A percentile compares a stretch with the other conserved stretches of the same genome.
phyloP scores from a whole-genome alignment of 2,888 invertebrate genomes.

The Tachina fera region DNA sequence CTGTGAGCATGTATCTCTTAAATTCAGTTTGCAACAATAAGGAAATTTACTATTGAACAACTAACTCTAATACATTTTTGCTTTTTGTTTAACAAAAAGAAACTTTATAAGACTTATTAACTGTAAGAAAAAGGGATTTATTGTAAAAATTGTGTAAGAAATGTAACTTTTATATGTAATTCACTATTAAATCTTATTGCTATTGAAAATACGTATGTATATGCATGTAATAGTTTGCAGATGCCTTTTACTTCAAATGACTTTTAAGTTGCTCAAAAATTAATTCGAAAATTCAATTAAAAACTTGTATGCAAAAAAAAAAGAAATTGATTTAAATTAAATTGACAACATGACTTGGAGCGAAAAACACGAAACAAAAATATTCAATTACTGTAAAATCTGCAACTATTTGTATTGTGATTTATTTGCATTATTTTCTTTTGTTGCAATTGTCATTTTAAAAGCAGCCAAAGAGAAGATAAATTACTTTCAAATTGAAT shows the following conservation, averaged over 20 bases:
- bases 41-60: slow-evolving; percentile 49
- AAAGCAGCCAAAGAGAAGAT: slow-evolving; percentile 45
- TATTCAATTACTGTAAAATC: slow-evolving; percentile 8
- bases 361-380: not conserved
- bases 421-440: slow-evolving; percentile 1
- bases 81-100: slow-evolving; percentile 6
- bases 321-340: not conserved
- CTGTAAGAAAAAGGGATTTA: not conserved
- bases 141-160: not conserved
- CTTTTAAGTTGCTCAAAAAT: not conserved
- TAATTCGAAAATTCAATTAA: not conserved
- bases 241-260: no score
- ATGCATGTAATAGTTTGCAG: not conserved
- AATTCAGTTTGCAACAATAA: slow-evolving; percentile 51
- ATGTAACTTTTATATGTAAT: not conserved
- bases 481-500: slow-evolving; percentile 62
- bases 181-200: not conserved
- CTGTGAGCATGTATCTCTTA: not conserved
- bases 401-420: slow-evolving; percentile 10
- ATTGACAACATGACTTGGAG: slow-evolving; percentile 3
- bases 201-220: no score
- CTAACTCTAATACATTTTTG: slow-evolving; percentile 40
- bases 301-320: not conserved
- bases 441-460: slow-evolving; percentile 31
- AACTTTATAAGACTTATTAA: not conserved